Evolutionary conservation across 35 echinoderm and acorn worm species (phyloP).

Genomic region (Apostichopus parvimensis): DNA sequence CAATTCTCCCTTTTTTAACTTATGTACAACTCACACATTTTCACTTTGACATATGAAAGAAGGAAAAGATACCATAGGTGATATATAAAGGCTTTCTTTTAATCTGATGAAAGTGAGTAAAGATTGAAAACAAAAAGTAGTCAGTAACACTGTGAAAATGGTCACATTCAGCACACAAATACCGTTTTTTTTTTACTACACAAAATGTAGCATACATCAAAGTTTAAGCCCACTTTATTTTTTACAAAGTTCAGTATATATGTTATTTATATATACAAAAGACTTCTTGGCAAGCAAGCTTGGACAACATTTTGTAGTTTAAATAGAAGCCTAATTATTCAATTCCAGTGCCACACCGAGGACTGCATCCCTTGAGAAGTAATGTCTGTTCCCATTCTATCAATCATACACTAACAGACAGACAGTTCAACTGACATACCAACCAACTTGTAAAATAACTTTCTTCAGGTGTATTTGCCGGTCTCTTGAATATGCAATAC

Average conservation of each 20-base stretch:
- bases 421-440: no score
- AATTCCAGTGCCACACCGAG: neutral
- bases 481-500: no score
- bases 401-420: no score
- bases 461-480: no score
- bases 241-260: neutral
- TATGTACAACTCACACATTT: neutral
- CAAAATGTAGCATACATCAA: neutral
- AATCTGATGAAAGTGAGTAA: constrained; percentile 1
- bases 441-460: no score
- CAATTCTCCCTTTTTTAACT: neutral
- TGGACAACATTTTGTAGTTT: neutral
- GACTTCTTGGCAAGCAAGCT: constrained; percentile 38
- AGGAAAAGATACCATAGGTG: neutral
- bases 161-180: constrained; percentile 3
- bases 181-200: neutral
- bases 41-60: constrained; percentile 17
- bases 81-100: neutral
- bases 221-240: constrained; percentile 2
- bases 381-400: no score
- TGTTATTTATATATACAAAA: constrained; percentile 2
- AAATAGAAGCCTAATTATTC: neutral
- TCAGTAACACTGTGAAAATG: neutral
- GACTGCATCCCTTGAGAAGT: no score
- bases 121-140: neutral